phyloP scores from a whole-genome alignment of 2,113 vertebrate species.

The Pardalotus punctatus region DNA sequence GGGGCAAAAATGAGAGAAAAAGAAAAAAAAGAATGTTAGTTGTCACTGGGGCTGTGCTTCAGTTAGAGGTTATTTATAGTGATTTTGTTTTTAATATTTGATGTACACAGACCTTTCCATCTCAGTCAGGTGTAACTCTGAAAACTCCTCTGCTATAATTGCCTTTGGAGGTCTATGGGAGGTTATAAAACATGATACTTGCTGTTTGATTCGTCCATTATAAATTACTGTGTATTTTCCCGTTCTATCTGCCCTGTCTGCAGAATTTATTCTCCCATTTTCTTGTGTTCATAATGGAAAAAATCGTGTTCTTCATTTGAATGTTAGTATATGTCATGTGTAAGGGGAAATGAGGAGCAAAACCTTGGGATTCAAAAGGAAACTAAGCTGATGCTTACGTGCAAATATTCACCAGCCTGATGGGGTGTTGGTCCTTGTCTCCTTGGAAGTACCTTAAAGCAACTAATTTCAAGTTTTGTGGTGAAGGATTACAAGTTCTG shows the following conservation, averaged over 20 bases:
- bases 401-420: neutral
- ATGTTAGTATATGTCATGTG: neutral
- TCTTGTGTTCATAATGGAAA: neutral
- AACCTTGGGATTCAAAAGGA: neutral
- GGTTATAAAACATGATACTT: neutral
- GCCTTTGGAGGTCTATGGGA: neutral
- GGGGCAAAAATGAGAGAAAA: constrained; percentile 18
- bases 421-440: neutral
- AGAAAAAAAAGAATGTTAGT: neutral
- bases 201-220: neutral
- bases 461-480: neutral
- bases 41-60: constrained; percentile 5
- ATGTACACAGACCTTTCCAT: constrained; percentile 48
- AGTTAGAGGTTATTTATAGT: constrained; percentile 51
- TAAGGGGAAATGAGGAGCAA: neutral
- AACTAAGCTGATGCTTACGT: neutral
- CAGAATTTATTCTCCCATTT: neutral
- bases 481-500: neutral
- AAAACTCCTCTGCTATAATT: neutral
- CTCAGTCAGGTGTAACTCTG: constrained; percentile 50
- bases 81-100: constrained; percentile 58
- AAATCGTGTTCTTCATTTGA: neutral
- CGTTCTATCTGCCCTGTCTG: neutral
- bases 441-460: neutral
- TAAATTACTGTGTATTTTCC: neutral